A percentile compares a stretch with the other conserved stretches of the same genome.
These are phyloP conservation scores for Illadopsis cleaveri DNA, from an alignment of 2,113 vertebrate genomes.

Conservation along the genomic window DNA sequence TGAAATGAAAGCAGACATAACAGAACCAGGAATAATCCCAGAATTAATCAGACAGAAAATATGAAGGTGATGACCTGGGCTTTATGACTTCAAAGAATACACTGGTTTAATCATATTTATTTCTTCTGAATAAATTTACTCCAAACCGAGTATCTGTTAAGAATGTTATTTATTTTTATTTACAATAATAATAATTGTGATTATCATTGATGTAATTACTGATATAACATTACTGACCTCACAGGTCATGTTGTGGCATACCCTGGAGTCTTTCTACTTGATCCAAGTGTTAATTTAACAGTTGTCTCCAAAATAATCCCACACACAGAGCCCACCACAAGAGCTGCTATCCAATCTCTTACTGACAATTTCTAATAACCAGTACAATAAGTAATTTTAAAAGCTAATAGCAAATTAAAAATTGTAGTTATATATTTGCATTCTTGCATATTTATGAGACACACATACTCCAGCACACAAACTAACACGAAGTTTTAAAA, in stretches of 20 bases:
- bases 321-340: fast-evolving
- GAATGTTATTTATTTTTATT: not conserved
- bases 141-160: not conserved
- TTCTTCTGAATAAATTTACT: slow-evolving; percentile 3
- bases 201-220: not conserved
- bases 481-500: not conserved
- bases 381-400: not conserved
- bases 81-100: not conserved
- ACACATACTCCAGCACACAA: not conserved
- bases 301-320: not conserved
- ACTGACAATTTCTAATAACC: not conserved
- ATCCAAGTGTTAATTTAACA: not conserved
- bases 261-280: not conserved
- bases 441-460: not conserved
- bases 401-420: not conserved
- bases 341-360: not conserved
- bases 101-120: not conserved
- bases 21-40: not conserved
- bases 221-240: not conserved
- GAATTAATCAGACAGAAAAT: not conserved
- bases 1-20: slow-evolving; percentile 7
- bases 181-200: not conserved
- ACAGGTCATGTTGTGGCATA: not conserved
- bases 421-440: not conserved
- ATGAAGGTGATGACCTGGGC: not conserved